Base-by-base conservation (phyloP, 2,888 invertebrate genomes). In the Cremastinae sp. region DNA sequence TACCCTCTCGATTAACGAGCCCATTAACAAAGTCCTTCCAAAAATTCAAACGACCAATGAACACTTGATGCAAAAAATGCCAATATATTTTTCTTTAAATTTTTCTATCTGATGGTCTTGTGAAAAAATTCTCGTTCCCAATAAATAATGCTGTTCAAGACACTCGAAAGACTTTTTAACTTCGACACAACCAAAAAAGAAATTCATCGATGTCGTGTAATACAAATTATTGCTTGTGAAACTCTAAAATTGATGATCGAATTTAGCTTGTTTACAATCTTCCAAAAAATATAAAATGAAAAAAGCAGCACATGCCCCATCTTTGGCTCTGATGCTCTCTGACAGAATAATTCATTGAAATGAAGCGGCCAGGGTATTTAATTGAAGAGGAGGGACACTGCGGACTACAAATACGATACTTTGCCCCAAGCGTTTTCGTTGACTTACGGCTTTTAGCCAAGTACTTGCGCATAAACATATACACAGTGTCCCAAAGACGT, bases 381-480 rank as follows among this genome's bases (percentile, higher is more conserved):
- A 74, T 74, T 74, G 58, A 64, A 53, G 74, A 38, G 64, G 66
- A 16, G 47, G 61, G 53, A 74, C 69, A 64, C 69, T 74, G 74
- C 64, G 69, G 69, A 64, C 69, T 74, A 64, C 69, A 64, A 74
- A 64, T 74, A 43, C 69, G 51, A 59, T 61, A 66, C 2, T 28
- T 66, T 47, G 73, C 74, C 74, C 58, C 16, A 38, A 69, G 74
- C 56, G 62, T 41, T 43, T 38, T 9, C 62, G 62, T n/a, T 43
- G 28, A 61, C 14, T 9, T 20, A n/a, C 47, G 34, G 18, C 43
- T 4, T 43, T 16, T 41, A 14, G 12, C 18, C 58, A 45, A 12
- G 38, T 38, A 34, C 22, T 10, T 43, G 22, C 12, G 18, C 18
- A 41, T 51, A 51, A 49, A 41, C 41, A 10, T 7, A 22, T 61